Percentiles rank a stretch among this genome's conserved stretches.
Conservation (phyloP, 35 echinoderm and acorn worm species). For the Patiria miniata region DNA sequence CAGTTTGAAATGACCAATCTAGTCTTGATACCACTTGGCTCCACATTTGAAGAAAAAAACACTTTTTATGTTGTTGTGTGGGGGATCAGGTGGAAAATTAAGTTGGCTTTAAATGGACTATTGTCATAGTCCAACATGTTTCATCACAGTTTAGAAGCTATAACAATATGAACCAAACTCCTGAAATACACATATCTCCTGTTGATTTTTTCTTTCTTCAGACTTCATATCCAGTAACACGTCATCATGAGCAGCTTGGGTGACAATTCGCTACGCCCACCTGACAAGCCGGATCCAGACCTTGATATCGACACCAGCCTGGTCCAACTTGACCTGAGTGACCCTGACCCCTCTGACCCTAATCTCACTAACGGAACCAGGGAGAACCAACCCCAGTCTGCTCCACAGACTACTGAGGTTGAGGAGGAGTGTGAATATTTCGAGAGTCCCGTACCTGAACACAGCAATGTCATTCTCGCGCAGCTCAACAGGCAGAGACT, state of each 20-base stretch:
- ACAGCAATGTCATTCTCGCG: neutral
- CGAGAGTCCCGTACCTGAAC: neutral
- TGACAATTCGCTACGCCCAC: neutral
- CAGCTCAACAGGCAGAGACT: constrained; percentile 31
- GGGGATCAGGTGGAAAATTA: too few species aligned
- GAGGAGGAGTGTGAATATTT: neutral
- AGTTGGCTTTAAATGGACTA: too few species aligned
- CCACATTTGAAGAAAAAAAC: too few species aligned
- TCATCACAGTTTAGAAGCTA: too few species aligned
- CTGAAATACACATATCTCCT: too few species aligned
- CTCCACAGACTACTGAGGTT: neutral
- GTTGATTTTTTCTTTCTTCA: neutral
- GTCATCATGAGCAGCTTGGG: neutral
- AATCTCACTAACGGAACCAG: too few species aligned
- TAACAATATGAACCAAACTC: too few species aligned
- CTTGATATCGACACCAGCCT: constrained; percentile 12
- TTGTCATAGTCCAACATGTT: too few species aligned
- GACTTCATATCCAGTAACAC: neutral
- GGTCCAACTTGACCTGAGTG: neutral
- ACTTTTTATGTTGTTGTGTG: too few species aligned
- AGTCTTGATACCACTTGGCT: too few species aligned
- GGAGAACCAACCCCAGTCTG: neutral
- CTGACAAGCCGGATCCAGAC: neutral
- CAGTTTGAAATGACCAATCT: too few species aligned
- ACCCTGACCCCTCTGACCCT: neutral